Evolutionary conservation across 1,140 invertebrate species (phyloP).

Genomic region (Coelopa frigida): DNA sequence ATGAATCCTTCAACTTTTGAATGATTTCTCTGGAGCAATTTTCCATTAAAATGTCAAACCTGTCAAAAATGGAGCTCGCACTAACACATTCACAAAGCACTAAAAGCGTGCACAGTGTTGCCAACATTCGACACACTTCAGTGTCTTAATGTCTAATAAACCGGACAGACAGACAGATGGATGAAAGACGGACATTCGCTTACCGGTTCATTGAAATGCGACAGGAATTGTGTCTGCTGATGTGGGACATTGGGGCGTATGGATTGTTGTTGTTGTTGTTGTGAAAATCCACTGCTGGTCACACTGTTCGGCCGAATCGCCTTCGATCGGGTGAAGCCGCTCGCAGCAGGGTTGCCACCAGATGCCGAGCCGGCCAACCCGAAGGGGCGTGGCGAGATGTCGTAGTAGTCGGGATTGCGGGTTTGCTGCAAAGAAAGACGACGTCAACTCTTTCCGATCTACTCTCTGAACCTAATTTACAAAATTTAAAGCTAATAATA

Average conservation of each 20-base stretch:
- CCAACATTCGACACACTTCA: no score
- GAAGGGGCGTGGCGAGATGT: conserved; percentile 43
- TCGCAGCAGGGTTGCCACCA: conserved; percentile 17
- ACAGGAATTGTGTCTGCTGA: conserved; percentile 39
- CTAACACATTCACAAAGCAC: no score
- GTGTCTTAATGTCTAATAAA: no score
- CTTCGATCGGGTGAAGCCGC: conserved; percentile 33
- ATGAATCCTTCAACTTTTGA: no score
- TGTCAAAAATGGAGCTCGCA: neutral
- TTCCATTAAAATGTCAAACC: neutral
- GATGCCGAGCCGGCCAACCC: conserved; percentile 17
- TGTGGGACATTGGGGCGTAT: conserved; percentile 35
- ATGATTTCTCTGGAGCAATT: no score
- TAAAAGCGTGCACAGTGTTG: no score
- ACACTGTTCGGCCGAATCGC: conserved; percentile 28
- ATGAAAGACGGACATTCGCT: no score
- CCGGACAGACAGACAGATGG: no score
- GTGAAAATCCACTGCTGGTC: conserved; percentile 19
- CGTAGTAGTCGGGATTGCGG: conserved; percentile 40
- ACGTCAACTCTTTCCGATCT: no score
- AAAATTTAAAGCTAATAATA: no score
- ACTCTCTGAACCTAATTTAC: no score
- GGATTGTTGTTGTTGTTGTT: conserved; percentile 19
- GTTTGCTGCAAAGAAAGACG: conserved; percentile 28
- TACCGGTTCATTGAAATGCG: conserved; percentile 34